Evolutionary conservation across 2,888 invertebrate genomes (phyloP), one percentile per base, ranked within the genome.

Genomic region (Chironomus riparius): DNA sequence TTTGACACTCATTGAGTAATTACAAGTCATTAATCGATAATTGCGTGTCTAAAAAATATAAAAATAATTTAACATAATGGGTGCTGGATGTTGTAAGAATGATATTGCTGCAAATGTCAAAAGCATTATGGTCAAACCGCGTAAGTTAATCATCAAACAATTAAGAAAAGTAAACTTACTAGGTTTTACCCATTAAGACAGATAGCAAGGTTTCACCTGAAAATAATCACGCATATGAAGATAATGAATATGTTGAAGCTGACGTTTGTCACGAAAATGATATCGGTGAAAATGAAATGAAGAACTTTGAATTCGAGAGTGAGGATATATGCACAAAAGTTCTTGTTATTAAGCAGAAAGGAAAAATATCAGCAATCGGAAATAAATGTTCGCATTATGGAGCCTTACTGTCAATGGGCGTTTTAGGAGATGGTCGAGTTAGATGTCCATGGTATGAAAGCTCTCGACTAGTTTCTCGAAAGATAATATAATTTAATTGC

Each of bases 301-400:
- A 92, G 85, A 87, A 89, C 24, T 87, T 92, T 80, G 88, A 91
- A 6, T 84, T 93, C 69, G 88, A 89, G 4, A 62, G 50, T 21
- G 38, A 7, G 7, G 38, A 38, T 38, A 38, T 38, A 38, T 38
- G 18, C 15, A 89, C 89, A 0, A 92, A 91, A 83, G 90, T 97
- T 7, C 85, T 98, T 70, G 81, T 98, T 22, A 90, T 97, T 0
- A 93, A 93, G 82, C 95, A 97, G 80, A 90, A 92, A 77, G 94
- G 94, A 4, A 87, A 90, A 78, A 87, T 94, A 76, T 91, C 88
- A 80, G 98, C 97, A 0, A 81, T 97, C 21, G 96, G 97, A 0
- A 88, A 90, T 12, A 95, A 95, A 83, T 98, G 98, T 82, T 91
- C 96, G 0, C 98, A 98, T 84, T 97, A 95, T 82, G 97, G 96